A percentile compares a stretch with the other conserved stretches of the same genome.
Evolutionary conservation across 92 coral and sea anemone species (phyloP).

Genomic region (Palythoa grandis): DNA sequence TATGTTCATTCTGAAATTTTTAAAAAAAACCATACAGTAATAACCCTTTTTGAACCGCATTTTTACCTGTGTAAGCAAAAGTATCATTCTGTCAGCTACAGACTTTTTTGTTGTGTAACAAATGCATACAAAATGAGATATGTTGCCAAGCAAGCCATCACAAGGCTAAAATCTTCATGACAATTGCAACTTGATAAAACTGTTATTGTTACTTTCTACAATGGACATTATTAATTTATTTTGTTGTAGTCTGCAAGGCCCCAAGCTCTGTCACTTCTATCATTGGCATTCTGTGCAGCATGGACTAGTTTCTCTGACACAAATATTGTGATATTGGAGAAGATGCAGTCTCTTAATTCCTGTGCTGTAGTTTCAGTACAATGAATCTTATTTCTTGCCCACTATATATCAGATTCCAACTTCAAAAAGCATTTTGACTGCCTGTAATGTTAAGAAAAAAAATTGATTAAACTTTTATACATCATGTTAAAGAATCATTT

Average conservation of each 20-base stretch:
- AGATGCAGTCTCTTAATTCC: neutral
- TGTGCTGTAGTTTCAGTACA: neutral
- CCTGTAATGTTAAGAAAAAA: conserved; percentile 55
- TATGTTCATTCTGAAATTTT: no score
- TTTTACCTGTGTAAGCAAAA: no score
- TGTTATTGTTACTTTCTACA: neutral
- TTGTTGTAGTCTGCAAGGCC: neutral
- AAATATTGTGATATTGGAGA: neutral
- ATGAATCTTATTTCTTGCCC: neutral
- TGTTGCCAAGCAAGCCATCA: no score
- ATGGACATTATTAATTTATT: neutral
- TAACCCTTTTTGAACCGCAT: no score
- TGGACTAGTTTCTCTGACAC: neutral
- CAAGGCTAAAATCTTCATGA: no score
- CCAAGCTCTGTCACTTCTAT: neutral
- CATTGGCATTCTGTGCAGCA: neutral
- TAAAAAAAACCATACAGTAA: no score
- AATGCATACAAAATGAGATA: no score
- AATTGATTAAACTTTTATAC: neutral
- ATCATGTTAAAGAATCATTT: neutral
- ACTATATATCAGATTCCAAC: conserved; percentile 69
- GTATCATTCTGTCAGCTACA: no score
- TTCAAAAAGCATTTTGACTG: conserved; percentile 96
- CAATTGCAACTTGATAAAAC: neutral
- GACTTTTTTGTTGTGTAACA: no score